These are phyloP conservation scores for Vollenhovia emeryi DNA, from an alignment of 1,140 invertebrate species.

Conservation along the genomic window DNA sequence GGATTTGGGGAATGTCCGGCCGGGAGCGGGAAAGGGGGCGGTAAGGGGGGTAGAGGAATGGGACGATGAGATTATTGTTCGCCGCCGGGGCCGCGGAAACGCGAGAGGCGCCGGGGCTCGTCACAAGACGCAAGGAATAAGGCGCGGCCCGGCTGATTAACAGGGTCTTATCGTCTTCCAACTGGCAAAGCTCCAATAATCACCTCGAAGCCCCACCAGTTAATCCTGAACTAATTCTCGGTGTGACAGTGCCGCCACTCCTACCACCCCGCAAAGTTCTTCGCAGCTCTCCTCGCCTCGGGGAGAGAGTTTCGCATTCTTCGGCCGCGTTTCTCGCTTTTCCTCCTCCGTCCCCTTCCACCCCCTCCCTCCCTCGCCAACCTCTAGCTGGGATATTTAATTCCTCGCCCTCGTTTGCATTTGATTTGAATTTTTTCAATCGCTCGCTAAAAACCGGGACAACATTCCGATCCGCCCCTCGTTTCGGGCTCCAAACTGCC, in stretches of 20 bases:
- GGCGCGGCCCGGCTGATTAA: slow-evolving; percentile 75
- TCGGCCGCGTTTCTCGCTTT: slow-evolving; percentile 18
- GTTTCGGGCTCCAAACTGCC: slow-evolving; percentile 26
- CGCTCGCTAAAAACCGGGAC: slow-evolving; percentile 62
- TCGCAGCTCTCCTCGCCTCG: neutral
- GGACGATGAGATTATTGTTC: slow-evolving; percentile 59
- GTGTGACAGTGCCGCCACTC: slow-evolving; percentile 74
- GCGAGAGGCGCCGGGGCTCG: slow-evolving; percentile 38
- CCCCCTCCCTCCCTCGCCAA: neutral
- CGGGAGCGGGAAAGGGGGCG: neutral
- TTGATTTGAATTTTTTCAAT: slow-evolving; percentile 76
- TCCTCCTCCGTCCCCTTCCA: too few species aligned
- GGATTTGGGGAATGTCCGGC: slow-evolving; percentile 63
- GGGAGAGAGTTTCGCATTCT: slow-evolving; percentile 36
- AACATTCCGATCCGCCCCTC: slow-evolving; percentile 42
- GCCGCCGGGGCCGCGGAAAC: neutral
- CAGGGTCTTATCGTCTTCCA: slow-evolving; percentile 80
- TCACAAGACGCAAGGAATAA: slow-evolving; percentile 64
- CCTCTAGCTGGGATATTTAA: slow-evolving; percentile 71
- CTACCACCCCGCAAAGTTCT: slow-evolving; percentile 60
- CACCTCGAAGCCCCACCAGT: slow-evolving; percentile 80
- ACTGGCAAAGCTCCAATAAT: slow-evolving; percentile 82
- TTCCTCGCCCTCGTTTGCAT: slow-evolving; percentile 75
- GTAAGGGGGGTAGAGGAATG: neutral
- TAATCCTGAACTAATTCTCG: slow-evolving; percentile 82